phyloP scores from a whole-genome alignment of 2,113 vertebrate genomes.

The Haemorhous mexicanus region DNA sequence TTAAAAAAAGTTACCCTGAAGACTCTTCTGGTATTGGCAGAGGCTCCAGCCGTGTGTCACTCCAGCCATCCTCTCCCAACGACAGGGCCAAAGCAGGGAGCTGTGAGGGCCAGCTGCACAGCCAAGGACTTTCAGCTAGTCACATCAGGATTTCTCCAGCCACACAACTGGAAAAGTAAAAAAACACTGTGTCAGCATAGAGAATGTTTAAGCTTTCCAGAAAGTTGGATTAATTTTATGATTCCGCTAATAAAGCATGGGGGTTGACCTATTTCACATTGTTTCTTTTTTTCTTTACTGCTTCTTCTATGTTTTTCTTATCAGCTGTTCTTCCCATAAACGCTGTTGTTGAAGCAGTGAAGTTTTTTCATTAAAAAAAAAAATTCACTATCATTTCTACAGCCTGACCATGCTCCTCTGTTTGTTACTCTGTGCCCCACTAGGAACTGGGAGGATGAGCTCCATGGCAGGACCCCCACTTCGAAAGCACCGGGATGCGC shows the following conservation, averaged over 20 bases:
- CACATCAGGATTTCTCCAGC: not conserved
- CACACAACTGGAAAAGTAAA: not conserved
- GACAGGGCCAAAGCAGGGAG: not conserved
- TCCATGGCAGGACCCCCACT: not conserved
- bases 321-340: not conserved
- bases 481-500: rapidly evolving
- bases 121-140: not conserved
- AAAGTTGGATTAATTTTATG: not conserved
- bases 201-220: not conserved
- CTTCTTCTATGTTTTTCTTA: not conserved
- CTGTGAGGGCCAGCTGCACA: not conserved
- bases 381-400: not conserved
- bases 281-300: not conserved
- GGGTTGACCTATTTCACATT: not conserved
- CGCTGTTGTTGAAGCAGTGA: not conserved
- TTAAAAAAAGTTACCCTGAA: not conserved
- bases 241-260: not conserved
- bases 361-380: not conserved
- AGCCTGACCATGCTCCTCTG: not conserved
- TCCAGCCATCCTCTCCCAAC: not conserved
- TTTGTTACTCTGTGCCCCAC: not conserved
- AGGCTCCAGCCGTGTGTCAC: not conserved
- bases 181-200: not conserved
- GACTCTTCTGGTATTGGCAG: not conserved
- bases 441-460: not conserved